Conservation (phyloP, 2,888 invertebrate genomes). For the Prosapia bicincta region DNA sequence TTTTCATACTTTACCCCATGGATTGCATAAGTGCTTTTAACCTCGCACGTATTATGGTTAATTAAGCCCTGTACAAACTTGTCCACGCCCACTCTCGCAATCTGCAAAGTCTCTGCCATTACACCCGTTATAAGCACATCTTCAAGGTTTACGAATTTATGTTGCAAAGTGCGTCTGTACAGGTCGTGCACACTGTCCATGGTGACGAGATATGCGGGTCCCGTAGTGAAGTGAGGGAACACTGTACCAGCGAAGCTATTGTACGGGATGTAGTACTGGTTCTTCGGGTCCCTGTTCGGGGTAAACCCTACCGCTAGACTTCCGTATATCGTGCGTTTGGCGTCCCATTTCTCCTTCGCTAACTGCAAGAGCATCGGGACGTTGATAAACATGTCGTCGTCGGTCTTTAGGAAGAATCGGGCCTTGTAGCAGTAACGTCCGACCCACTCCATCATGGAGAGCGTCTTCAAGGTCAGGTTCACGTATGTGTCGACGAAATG, state of each 20-base stretch:
- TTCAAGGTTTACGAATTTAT: conserved; percentile 78
- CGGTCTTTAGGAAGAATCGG: conserved; percentile 75
- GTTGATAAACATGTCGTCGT: conserved; percentile 88
- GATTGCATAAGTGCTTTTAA: conserved; percentile 76
- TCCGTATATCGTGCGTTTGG: conserved; percentile 72
- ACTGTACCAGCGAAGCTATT: conserved; percentile 68
- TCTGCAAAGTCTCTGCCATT: conserved; percentile 67
- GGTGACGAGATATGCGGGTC: conserved; percentile 84
- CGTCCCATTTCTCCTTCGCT: conserved; percentile 55
- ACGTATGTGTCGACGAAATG: conserved; percentile 74
- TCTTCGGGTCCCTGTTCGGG: conserved; percentile 76
- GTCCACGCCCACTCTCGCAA: conserved; percentile 66
- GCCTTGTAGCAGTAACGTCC: conserved; percentile 71
- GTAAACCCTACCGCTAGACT: conserved; percentile 79
- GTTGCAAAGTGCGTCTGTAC: conserved; percentile 63
- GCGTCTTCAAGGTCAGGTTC: conserved; percentile 78
- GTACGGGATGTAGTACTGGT: conserved; percentile 83
- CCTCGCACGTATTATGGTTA: conserved; percentile 72
- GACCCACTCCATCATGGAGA: conserved; percentile 79
- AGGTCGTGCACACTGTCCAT: conserved; percentile 67
- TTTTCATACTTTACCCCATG: conserved; percentile 69
- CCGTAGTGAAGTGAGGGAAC: conserved; percentile 89
- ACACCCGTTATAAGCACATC: conserved; percentile 92
- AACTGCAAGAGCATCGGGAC: conserved; percentile 67
- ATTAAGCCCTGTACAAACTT: conserved; percentile 79